Evolutionary conservation across 2,113 vertebrate species (phyloP).

Genomic region (human (Homo sapiens)): DNA sequence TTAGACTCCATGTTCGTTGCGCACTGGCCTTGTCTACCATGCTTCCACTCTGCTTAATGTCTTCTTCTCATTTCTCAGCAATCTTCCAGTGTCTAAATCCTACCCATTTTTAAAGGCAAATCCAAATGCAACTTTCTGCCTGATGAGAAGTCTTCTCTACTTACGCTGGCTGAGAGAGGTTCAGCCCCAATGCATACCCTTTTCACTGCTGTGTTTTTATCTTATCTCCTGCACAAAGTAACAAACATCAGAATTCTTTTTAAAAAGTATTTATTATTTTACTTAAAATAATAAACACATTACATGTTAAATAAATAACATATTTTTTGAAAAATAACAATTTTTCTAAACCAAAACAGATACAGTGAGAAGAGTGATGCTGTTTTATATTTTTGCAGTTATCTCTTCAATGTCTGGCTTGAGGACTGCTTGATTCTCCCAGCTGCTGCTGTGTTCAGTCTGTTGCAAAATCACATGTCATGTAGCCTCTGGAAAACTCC

Average conservation of each 20-base stretch:
- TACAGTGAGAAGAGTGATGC: not conserved
- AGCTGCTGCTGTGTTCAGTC: not conserved
- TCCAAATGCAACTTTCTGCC: not conserved
- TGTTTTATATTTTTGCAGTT: not conserved
- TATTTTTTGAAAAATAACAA: not conserved
- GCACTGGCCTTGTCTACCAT: no score
- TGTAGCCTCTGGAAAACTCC: not conserved
- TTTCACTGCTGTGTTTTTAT: not conserved
- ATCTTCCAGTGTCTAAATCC: not conserved
- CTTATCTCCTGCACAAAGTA: not conserved
- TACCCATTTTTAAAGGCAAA: not conserved
- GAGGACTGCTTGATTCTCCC: not conserved
- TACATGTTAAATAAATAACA: not conserved
- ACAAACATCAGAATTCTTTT: not conserved
- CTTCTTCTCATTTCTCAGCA: not conserved
- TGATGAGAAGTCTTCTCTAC: not conserved
- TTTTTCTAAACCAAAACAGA: conserved; percentile 5
- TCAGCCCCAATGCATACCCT: not conserved
- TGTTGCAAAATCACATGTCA: not conserved
- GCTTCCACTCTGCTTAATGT: not conserved
- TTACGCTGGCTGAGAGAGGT: not conserved
- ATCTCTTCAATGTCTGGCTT: not conserved
- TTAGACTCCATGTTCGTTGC: not conserved
- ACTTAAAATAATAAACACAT: not conserved
- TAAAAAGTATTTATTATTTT: not conserved